These are phyloP conservation scores for Actenoides lindsayi DNA, from an alignment of 2,113 vertebrate species.

Conservation along the genomic window DNA sequence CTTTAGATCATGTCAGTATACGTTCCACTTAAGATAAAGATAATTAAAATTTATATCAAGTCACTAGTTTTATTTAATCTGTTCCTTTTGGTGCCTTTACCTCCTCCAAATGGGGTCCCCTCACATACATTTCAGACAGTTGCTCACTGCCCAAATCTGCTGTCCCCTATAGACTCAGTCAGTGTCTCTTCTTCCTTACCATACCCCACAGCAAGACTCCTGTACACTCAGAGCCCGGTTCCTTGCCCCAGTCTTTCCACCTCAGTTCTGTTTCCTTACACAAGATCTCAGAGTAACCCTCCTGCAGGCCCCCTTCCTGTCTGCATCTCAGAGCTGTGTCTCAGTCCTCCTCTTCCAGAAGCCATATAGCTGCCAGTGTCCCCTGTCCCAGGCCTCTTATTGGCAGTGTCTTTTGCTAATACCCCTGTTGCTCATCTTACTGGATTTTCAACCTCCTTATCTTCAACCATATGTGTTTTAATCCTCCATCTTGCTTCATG, in stretches of 20 bases:
- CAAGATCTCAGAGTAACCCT: neutral
- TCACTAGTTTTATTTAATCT: neutral
- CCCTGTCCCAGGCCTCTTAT: neutral
- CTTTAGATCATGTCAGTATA: neutral
- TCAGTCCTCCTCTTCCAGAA: neutral
- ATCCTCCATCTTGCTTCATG: neutral
- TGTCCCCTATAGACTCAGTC: neutral
- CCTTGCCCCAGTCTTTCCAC: neutral
- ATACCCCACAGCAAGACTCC: neutral
- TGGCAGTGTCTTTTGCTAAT: neutral
- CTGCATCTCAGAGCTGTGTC: neutral
- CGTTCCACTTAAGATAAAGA: neutral
- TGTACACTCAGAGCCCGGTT: neutral
- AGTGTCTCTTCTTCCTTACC: neutral
- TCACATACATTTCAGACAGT: neutral
- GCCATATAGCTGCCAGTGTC: neutral
- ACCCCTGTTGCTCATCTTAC: neutral
- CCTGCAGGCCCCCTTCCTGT: too few species aligned
- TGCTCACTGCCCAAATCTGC: neutral
- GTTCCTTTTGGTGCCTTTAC: neutral
- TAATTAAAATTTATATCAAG: neutral
- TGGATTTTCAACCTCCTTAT: neutral
- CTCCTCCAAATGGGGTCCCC: neutral
- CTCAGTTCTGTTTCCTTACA: neutral
- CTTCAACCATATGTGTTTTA: neutral